phyloP scores from a whole-genome alignment of 2,888 invertebrate species.

The Eledona agricola region DNA sequence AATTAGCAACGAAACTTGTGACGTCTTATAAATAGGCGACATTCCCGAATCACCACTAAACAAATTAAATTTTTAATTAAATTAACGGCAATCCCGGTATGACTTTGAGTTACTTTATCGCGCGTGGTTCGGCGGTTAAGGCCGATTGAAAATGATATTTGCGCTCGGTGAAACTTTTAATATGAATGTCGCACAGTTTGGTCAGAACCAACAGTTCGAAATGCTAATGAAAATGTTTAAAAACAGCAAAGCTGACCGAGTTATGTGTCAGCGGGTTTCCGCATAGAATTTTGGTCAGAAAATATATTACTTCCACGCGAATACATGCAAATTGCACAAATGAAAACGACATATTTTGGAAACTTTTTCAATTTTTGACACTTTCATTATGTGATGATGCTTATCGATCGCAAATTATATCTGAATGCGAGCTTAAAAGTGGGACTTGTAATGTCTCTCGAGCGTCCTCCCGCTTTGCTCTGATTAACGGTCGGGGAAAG shows the following conservation, averaged over 20 bases:
- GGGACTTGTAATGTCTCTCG: constrained; percentile 24
- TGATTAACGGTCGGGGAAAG: constrained; percentile 47
- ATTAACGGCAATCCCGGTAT: constrained; percentile 18
- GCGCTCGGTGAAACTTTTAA: constrained; percentile 43
- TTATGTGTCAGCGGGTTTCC: constrained; percentile 46
- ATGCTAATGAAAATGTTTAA: constrained; percentile 49
- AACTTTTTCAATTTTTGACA: constrained; percentile 4
- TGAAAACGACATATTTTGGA: constrained; percentile 16
- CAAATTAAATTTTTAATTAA: constrained; percentile 33
- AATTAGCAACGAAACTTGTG: constrained; percentile 27
- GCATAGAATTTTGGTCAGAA: constrained; percentile 43
- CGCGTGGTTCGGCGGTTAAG: constrained; percentile 22
- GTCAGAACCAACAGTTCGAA: constrained; percentile 41
- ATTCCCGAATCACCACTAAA: constrained; percentile 17
- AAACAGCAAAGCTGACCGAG: constrained; percentile 44
- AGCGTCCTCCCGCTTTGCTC: constrained; percentile 29
- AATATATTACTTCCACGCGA: constrained; percentile 42
- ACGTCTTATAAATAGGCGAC: constrained; percentile 30
- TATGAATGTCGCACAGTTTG: constrained; percentile 43
- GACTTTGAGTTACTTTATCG: constrained; percentile 5
- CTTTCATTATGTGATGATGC: not conserved
- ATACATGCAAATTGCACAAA: constrained; percentile 32
- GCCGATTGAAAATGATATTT: constrained; percentile 43
- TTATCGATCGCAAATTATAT: constrained; percentile 4
- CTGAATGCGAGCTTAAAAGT: constrained; percentile 20